A percentile compares a stretch with the other conserved stretches of the same genome.
Evolutionary conservation across 2,113 vertebrate genomes (phyloP).

Genomic region (Anoura caudifer): DNA sequence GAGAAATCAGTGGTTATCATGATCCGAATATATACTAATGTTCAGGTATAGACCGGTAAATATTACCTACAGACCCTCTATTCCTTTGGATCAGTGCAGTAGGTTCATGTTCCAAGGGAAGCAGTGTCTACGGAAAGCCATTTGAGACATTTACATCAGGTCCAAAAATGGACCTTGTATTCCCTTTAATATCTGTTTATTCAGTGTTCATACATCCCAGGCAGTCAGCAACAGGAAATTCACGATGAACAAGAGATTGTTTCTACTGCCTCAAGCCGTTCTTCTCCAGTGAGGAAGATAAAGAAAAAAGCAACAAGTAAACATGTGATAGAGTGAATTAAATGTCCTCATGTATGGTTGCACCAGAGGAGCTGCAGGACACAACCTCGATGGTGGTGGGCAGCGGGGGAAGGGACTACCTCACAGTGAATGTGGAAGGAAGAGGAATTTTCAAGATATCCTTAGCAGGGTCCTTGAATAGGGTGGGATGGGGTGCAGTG

Average conservation of each 20-base stretch:
- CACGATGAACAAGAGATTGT: not conserved
- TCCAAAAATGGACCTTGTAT: not conserved
- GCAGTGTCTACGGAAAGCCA: not conserved
- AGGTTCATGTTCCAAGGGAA: not conserved
- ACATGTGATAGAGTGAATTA: not conserved
- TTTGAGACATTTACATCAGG: not conserved
- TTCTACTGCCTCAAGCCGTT: not conserved
- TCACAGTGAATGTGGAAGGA: not conserved
- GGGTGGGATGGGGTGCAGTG: not conserved
- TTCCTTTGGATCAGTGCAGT: not conserved
- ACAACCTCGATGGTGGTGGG: not conserved
- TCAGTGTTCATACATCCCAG: not conserved
- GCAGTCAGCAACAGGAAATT: not conserved
- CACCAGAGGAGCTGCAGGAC: too few species aligned
- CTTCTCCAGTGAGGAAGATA: not conserved
- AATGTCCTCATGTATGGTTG: not conserved
- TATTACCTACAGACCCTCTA: not conserved
- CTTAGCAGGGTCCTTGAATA: not conserved
- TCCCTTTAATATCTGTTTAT: not conserved
- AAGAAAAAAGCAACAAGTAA: not conserved
- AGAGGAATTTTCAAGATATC: not conserved
- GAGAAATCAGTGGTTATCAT: not conserved
- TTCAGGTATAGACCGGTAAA: not conserved
- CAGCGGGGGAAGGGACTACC: not conserved
- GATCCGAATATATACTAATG: not conserved